Percentiles rank a stretch among this genome's conserved stretches.
phyloP scores from a whole-genome alignment of 2,797 vertebrate genomes.

The Macroramphosus scolopax region DNA sequence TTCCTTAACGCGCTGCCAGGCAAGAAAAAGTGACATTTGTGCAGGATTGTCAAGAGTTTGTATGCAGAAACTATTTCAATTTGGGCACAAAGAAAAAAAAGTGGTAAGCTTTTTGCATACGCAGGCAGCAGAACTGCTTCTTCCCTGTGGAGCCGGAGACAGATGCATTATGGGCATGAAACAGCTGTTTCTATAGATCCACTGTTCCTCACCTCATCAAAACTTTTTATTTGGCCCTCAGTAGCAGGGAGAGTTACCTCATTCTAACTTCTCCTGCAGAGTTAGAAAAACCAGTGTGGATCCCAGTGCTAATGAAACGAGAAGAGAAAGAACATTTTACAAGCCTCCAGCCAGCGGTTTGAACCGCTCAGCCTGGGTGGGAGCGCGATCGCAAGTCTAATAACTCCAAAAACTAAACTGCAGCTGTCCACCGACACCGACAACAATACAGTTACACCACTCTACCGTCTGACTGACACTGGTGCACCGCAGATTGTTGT shows the following conservation, averaged over 20 bases:
- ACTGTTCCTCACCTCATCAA: too few species aligned
- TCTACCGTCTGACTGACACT: neutral
- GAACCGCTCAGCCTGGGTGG: too few species aligned
- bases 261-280: conserved; percentile 24
- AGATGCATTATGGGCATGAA: too few species aligned
- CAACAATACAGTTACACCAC: too few species aligned
- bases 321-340: conserved; percentile 21
- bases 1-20: neutral
- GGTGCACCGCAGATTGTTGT: neutral
- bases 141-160: neutral
- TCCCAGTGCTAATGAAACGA: conserved; percentile 36
- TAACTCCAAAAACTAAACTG: too few species aligned
- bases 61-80: too few species aligned
- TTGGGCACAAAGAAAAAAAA: too few species aligned
- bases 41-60: too few species aligned
- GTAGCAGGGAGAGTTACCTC: conserved; percentile 15
- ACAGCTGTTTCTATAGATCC: conserved; percentile 18
- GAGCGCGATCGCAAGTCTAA: too few species aligned
- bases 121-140: neutral
- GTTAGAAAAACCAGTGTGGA: conserved; percentile 24
- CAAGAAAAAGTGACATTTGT: too few species aligned
- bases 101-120: conserved; percentile 6
- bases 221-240: conserved; percentile 12
- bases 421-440: too few species aligned
- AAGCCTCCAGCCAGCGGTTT: conserved; percentile 4